Evolutionary conservation across 2,888 invertebrate genomes (phyloP).

Genomic region (Brachyopa scutellaris): DNA sequence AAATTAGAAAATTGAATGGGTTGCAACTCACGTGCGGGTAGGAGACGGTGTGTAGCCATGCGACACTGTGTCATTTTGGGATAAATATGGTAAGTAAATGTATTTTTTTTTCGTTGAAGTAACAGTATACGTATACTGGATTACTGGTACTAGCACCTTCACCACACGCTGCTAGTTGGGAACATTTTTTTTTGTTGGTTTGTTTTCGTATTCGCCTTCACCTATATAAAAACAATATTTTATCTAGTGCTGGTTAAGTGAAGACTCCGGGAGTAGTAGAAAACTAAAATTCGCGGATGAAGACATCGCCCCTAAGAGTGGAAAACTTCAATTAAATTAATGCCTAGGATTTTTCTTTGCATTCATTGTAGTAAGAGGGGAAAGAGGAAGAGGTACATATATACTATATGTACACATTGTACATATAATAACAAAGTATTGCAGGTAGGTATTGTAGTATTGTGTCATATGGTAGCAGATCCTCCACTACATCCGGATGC

Average conservation of each 20-base stretch:
- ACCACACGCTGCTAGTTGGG: not conserved
- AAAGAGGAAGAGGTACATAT: too few species aligned
- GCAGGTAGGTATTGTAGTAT: too few species aligned
- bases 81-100: constrained; percentile 46
- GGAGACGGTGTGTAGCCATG: constrained; percentile 5
- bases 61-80: constrained; percentile 38
- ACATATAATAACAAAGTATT: too few species aligned
- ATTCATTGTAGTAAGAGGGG: too few species aligned
- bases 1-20: constrained; percentile 56
- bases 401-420: too few species aligned
- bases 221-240: constrained; percentile 9
- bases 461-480: too few species aligned
- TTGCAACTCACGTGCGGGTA: not conserved
- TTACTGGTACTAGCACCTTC: too few species aligned
- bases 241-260: not conserved
- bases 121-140: too few species aligned
- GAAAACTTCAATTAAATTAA: constrained; percentile 49
- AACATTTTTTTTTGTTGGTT: not conserved
- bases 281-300: not conserved
- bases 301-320: not conserved
- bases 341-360: constrained; percentile 10
- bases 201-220: too few species aligned
- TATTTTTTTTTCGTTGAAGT: too few species aligned
- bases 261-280: not conserved
- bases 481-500: too few species aligned